Conservation (phyloP, 2,888 invertebrate genomes). For the Pachydiplax longipennis region DNA sequence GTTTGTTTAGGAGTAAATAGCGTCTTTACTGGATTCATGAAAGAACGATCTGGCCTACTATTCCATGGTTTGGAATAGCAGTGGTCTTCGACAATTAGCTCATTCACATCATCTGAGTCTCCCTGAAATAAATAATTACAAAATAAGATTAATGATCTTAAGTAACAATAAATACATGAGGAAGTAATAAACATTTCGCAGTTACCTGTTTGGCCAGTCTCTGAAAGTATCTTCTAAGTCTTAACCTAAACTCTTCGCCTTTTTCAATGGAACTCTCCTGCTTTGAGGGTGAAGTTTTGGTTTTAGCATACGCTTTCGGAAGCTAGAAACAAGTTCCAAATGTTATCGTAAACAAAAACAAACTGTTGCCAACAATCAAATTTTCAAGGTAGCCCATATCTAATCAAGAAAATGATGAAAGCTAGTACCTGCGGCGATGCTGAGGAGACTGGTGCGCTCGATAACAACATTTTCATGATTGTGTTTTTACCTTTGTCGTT, state of each 20-base stretch:
- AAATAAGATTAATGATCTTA: neutral
- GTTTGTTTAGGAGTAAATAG: constrained; percentile 56
- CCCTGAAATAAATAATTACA: neutral
- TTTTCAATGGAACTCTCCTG: neutral
- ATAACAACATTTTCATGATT: constrained; percentile 52
- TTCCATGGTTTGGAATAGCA: constrained; percentile 76
- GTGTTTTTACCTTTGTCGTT: constrained; percentile 49
- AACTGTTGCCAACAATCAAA: constrained; percentile 31
- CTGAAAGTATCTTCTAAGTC: constrained; percentile 25
- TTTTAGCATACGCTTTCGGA: neutral
- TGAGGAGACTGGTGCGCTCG: constrained; percentile 49
- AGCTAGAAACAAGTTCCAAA: neutral
- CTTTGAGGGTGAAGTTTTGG: neutral
- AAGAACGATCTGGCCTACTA: constrained; percentile 70
- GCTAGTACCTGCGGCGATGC: neutral
- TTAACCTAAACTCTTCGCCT: constrained; percentile 10
- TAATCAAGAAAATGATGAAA: neutral
- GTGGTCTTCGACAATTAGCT: constrained; percentile 69
- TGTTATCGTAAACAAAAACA: neutral
- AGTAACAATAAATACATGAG: neutral
- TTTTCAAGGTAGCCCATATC: neutral
- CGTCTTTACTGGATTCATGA: constrained; percentile 64
- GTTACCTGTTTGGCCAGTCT: neutral
- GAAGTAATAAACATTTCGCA: neutral
- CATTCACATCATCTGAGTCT: constrained; percentile 55